Evolutionary conservation across 2,888 invertebrate species (phyloP), one percentile per base, ranked within the genome.

Genomic region (Thera obeliscata): DNA sequence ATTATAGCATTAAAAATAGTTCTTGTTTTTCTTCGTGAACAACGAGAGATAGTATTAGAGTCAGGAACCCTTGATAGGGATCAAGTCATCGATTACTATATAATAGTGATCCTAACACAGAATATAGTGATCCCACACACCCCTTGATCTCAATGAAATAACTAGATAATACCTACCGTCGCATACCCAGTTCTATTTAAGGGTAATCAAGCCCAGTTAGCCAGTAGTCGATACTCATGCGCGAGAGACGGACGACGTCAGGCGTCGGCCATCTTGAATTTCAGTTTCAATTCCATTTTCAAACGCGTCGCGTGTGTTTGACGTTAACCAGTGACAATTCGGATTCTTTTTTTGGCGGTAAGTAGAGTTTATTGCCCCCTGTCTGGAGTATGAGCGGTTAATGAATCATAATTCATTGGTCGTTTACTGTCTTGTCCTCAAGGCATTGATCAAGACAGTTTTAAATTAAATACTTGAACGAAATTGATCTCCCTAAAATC

Each of bases 121-220:
- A 86, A 82, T 79, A 83, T 79, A 85, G 82, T 82, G 82, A 85
- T 82, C 83, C 82, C 84, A 87, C 86, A 88, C 83, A 81, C 81
- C 82, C 73, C 84, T 82, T 87, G 84, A 85, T 85, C 86, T 91
- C 91, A 94, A 94, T 94, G 87, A 87, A 94, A 91, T 94, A 94
- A 94, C 93, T 94, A 94, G 94, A 94, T 94, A 93, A 93, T 91
- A 86, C 91, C 90, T 87, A 90, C 89, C 89, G 87, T 87, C 89
- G 87, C 87, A 61, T 55, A 33, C 49, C 41, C 61, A 52, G 38
- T 63, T 88, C 95, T 95, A 95, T 95, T 95, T 95, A 94, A 95
- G 94, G 93, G 93, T 95, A 95, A 95, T 95, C 95, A 95, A 94
- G 91, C 87, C 89, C 92, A 86, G 94, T 94, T 94, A 94, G 93